phyloP scores from a whole-genome alignment of 2,888 invertebrate species.

The Dynastes hyllus region DNA sequence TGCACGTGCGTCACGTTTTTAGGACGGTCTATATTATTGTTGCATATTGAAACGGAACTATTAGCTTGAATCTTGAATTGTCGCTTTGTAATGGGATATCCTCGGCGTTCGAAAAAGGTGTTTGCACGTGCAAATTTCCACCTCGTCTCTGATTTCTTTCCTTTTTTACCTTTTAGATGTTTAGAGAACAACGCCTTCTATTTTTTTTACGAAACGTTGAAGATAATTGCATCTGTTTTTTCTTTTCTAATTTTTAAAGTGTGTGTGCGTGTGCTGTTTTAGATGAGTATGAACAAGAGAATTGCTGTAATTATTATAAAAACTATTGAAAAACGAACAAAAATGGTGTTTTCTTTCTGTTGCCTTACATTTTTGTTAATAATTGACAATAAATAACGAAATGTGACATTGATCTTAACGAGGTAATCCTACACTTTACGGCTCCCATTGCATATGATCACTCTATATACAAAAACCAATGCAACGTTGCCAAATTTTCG shows the following conservation, averaged over 20 bases:
- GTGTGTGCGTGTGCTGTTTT: conserved; percentile 52
- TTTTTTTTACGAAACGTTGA: conserved; percentile 41
- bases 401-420: too few relatives aligned
- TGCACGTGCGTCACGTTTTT: background rate
- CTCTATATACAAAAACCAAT: too few relatives aligned
- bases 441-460: too few relatives aligned
- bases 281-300: conserved; percentile 55
- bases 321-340: conserved; percentile 53
- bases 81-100: background rate
- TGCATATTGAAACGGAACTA: too few relatives aligned
- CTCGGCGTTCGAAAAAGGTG: background rate
- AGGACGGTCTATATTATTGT: background rate
- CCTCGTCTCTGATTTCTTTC: conserved; percentile 27
- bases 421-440: too few relatives aligned
- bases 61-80: too few relatives aligned
- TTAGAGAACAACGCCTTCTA: conserved; percentile 34
- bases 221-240: conserved; percentile 32
- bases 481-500: too few relatives aligned
- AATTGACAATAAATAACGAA: too few relatives aligned
- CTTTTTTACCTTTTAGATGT: conserved; percentile 46
- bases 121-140: conserved; percentile 18
- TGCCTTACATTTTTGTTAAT: too few relatives aligned
- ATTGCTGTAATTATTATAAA: conserved; percentile 62
- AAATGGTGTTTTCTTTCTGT: background rate
- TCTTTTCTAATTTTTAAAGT: conserved; percentile 38